Evolutionary conservation across 2,113 vertebrate genomes (phyloP).

Genomic region (Lampris incognitus): DNA sequence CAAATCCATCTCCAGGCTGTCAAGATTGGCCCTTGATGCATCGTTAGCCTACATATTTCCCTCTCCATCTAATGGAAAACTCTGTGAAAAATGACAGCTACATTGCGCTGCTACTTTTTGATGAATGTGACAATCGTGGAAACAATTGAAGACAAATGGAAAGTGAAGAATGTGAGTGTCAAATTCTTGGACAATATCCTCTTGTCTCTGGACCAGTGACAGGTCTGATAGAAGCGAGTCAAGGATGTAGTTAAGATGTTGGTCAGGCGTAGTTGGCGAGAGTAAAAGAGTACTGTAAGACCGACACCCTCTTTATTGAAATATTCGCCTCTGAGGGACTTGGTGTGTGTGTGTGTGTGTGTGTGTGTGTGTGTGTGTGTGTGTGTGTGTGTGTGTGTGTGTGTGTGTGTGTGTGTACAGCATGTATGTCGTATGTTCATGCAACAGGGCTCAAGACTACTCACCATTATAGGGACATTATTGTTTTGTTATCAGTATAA

Average conservation of each 20-base stretch:
- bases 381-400: constrained; percentile 2
- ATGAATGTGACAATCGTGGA: constrained; percentile 59
- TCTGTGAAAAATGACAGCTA: constrained; percentile 57
- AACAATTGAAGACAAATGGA: constrained; percentile 56
- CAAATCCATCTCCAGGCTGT: constrained; percentile 48
- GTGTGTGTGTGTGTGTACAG: background rate
- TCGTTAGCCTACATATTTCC: constrained; percentile 55
- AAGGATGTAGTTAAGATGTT: constrained; percentile 18
- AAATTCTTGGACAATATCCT: constrained; percentile 24
- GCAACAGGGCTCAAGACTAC: background rate
- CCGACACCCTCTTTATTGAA: constrained; percentile 14
- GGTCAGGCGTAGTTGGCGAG: constrained; percentile 15
- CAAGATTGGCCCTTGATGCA: constrained; percentile 54
- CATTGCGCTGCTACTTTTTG: constrained; percentile 53
- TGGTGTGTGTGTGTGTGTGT: background rate
- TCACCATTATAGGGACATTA: too few relatives aligned
- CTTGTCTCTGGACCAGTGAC: constrained; percentile 33
- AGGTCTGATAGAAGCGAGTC: constrained; percentile 45
- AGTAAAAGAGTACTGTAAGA: background rate
- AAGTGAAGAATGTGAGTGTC: constrained; percentile 58
- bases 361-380: background rate
- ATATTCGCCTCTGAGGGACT: background rate
- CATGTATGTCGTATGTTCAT: background rate
- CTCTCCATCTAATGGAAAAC: constrained; percentile 55
- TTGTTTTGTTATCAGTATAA: too few relatives aligned